Base-by-base conservation (phyloP, 2,888 invertebrate species). In the Synanthedon myopaeformis region DNA sequence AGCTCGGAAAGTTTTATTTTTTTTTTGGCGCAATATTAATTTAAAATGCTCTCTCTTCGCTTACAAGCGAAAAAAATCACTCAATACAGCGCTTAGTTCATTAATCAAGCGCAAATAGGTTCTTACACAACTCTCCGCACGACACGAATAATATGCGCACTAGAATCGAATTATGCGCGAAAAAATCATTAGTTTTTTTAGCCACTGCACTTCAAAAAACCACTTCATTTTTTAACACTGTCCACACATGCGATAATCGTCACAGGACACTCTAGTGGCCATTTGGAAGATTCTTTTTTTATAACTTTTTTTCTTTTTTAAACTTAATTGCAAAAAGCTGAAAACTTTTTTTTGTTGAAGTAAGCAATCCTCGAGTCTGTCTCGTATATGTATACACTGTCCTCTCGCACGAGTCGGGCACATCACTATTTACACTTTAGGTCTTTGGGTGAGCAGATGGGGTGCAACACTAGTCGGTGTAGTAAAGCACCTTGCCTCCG, bases 401-500 rank as follows among this genome's bases (percentile, higher is more conserved):
- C 14, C 14, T n/a, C n/a, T n/a, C n/a, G 13, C 14, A 13, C 45
- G n/a, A 14, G 5, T 45, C 14, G 13, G 45, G 45, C n/a, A 45
- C 14, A 45, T 45, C 45, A 45, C 45, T 45, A 45, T 45, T 45
- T 45, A 45, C 45, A 45, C 35, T 8, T 45, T 45, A 8, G 13
- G 45, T 35, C 35, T 35, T 35, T 35, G 8, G 35, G 10, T 35
- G 35, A 10, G 35, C 10, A 35, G 35, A 14, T 13, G 45, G n/a
- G 8, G 6, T 11, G 5, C 45, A 10, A 35, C 45, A 45, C 45
- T 45, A 85, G 70, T 87, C 87, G 72, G 72, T 82, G 73, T 69
- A 88, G 73, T 88, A 88, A 55, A 79, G 79, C 69, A 82, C 81
- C 64, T 87, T 87, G 68, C 82, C 80, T 56, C 70, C 67, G 58